Conservation (phyloP, 2,113 vertebrate species). For the Cryptoleucopteryx plumbea region DNA sequence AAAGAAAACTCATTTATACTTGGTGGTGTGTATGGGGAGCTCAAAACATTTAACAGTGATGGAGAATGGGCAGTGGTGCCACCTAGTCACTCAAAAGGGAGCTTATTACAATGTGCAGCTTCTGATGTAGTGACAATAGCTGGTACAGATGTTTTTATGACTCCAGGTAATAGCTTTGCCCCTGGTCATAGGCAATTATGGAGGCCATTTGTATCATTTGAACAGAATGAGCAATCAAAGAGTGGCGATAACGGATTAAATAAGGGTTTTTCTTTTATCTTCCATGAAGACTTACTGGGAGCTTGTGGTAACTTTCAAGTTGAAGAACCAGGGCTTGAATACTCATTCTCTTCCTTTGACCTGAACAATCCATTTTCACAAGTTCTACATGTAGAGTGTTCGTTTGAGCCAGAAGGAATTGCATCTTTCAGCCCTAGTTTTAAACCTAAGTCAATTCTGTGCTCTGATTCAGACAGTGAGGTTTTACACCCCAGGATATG, state of each 20-base stretch:
- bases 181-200: constrained; percentile 92
- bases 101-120: constrained; percentile 86
- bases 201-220: constrained; percentile 91
- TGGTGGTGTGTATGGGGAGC: constrained; percentile 95
- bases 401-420: constrained; percentile 95
- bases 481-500: constrained; percentile 88
- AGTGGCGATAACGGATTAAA: constrained; percentile 84
- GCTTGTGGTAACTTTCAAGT: constrained; percentile 88
- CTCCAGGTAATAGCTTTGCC: constrained; percentile 89
- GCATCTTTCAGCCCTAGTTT: constrained; percentile 94
- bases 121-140: constrained; percentile 94
- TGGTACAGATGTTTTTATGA: constrained; percentile 95
- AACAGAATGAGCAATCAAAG: constrained; percentile 84
- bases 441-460: constrained; percentile 96
- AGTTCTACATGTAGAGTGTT: constrained; percentile 98
- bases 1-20: constrained; percentile 92
- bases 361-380: constrained; percentile 96
- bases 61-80: constrained; percentile 93
- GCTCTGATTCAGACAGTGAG: constrained; percentile 92
- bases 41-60: constrained; percentile 87
- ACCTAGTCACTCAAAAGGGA: constrained; percentile 78
- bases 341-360: constrained; percentile 94
- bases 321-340: constrained; percentile 91
- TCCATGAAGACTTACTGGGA: constrained; percentile 98
- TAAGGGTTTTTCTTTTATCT: constrained; percentile 98